phyloP scores from a whole-genome alignment of 2,888 invertebrate species.

The Athalia cordata region DNA sequence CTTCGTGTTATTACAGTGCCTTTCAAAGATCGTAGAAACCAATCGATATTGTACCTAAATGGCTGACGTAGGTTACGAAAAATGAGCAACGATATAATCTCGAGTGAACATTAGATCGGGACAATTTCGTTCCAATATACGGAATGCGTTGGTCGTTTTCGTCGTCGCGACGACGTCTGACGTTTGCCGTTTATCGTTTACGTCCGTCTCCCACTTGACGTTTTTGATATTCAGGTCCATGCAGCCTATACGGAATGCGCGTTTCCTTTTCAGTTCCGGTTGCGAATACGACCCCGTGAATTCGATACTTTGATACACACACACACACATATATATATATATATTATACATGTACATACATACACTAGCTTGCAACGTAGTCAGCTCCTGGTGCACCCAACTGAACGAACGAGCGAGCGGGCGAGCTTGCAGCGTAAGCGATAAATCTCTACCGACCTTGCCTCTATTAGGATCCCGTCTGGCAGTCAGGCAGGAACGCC shows the following conservation, averaged over 20 bases:
- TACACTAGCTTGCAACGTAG: background rate
- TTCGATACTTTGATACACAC: background rate
- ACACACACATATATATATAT: too few relatives aligned
- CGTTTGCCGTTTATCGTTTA: background rate
- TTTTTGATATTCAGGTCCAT: slow-evolving; percentile 32
- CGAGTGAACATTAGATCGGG: too few relatives aligned
- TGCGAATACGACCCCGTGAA: slow-evolving; percentile 33
- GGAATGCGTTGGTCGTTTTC: too few relatives aligned
- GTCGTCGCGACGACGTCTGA: too few relatives aligned
- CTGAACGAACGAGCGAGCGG: slow-evolving; percentile 1
- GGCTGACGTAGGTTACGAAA: too few relatives aligned
- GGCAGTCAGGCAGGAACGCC: slow-evolving; percentile 39
- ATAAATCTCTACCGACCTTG: slow-evolving; percentile 39
- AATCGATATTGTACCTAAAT: too few relatives aligned
- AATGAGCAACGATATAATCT: too few relatives aligned
- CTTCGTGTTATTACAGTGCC: too few relatives aligned
- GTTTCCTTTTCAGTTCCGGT: slow-evolving; percentile 41
- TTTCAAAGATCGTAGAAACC: too few relatives aligned
- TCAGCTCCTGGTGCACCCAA: slow-evolving; percentile 3
- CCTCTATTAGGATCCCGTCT: slow-evolving; percentile 39
- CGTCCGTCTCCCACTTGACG: background rate
- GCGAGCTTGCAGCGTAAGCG: slow-evolving; percentile 38
- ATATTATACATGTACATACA: background rate
- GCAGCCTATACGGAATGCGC: slow-evolving; percentile 11
- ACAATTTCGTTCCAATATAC: too few relatives aligned